A percentile compares a stretch with the other conserved stretches of the same genome.
phyloP scores from a whole-genome alignment of 2,797 vertebrate species.

The Lateolabrax maculatus region DNA sequence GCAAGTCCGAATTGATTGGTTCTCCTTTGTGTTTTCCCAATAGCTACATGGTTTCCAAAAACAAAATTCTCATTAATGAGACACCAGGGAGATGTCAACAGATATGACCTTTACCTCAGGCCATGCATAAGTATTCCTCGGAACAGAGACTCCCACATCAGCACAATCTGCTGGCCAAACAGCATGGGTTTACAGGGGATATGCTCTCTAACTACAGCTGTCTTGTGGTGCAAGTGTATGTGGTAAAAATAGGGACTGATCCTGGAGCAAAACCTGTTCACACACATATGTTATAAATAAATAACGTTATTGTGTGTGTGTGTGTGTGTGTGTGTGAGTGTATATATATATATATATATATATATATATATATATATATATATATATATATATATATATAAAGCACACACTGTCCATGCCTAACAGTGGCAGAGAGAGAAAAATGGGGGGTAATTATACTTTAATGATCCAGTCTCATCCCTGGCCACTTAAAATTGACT shows the following conservation, averaged over 20 bases:
- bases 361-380: too few species aligned
- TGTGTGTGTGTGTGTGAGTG: background rate
- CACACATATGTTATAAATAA: background rate
- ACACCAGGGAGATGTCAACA: slow-evolving; percentile 53
- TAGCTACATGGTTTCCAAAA: slow-evolving; percentile 56
- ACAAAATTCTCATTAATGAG: slow-evolving; percentile 69
- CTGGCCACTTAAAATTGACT: background rate
- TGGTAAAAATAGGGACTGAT: slow-evolving; percentile 42
- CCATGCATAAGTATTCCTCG: slow-evolving; percentile 56
- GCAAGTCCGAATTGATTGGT: slow-evolving; percentile 32
- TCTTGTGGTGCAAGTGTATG: slow-evolving; percentile 26
- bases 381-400: too few species aligned
- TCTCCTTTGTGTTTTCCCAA: slow-evolving; percentile 29
- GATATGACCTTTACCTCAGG: slow-evolving; percentile 70
- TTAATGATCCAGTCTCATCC: slow-evolving; percentile 6
- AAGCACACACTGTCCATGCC: background rate
- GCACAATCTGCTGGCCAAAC: slow-evolving; percentile 56
- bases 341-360: too few species aligned
- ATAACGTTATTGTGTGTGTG: background rate
- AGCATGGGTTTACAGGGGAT: slow-evolving; percentile 48
- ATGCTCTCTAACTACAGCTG: slow-evolving; percentile 41
- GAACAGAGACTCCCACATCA: slow-evolving; percentile 56
- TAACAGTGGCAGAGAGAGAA: background rate
- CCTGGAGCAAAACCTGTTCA: slow-evolving; percentile 12
- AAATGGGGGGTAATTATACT: background rate